Base-by-base conservation (phyloP, 2,113 vertebrate genomes). In the Rhadina sibilatrix region DNA sequence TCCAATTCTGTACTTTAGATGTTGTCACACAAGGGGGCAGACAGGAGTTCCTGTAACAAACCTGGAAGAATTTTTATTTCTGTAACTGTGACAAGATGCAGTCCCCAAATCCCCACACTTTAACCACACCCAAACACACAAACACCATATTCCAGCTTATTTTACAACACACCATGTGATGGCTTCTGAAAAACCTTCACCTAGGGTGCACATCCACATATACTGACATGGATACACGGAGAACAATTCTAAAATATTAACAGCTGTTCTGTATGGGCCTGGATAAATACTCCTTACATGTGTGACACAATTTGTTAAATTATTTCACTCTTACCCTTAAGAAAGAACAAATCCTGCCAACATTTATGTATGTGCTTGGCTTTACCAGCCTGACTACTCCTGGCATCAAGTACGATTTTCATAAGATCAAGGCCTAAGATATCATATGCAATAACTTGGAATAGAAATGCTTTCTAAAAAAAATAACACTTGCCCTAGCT, bases 1-100 rank as follows among this genome's bases (percentile, higher is more conserved):
- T 27, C n/a, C 44, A 49, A 3, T 50, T 66, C 76, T 96, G 79
- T 92, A 60, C 84, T 96, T 93, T 22, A 83, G 80, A 35, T 52
- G 61, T 72, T 35, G 37, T 38, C 85, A 76, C 98, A 96, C 95
- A 83, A 97, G 97, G 95, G 97, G 97, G 97, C 97, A 97, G 97
- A 70, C 86, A 54, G 79, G 96, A 98, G 95, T 70, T 54, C 86
- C 38, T 42, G 7, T 22, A 86, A 89, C 0, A 3, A 83, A 90
- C 47, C 20, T 74, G 46, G 52, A 65, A 83, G 33, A 70, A 31
- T 11, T 83, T 81, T 72, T 76, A 53, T 74, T 74, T 87, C 52
- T 77, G 11, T 53, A 61, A 17, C 25, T 17, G 17, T 54, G 47
- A 24, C 33, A 63, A 89, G 38, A 56, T 24, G 28, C 14, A 81